Evolutionary conservation across 2,797 vertebrate species (phyloP).

Genomic region (Halcyon smyrnensis): DNA sequence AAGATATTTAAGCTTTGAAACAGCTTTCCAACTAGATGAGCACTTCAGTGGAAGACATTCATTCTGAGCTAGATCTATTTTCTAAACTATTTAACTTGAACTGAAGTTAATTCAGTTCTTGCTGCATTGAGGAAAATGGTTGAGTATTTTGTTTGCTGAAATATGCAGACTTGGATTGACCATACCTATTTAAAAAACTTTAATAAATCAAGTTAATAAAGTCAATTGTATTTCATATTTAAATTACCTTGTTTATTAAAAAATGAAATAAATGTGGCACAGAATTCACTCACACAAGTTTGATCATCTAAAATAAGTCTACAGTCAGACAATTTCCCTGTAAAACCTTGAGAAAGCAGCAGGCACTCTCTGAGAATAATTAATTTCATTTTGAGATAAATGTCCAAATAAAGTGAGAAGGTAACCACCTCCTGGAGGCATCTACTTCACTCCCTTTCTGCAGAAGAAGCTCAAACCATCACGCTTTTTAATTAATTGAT

Average conservation of each 20-base stretch:
- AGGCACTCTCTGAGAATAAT: neutral
- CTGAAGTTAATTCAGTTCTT: neutral
- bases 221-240: neutral
- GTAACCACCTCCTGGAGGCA: neutral
- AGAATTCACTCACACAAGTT: neutral
- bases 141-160: neutral
- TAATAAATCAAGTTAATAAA: neutral
- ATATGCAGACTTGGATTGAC: neutral
- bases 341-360: neutral
- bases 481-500: no score
- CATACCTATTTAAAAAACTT: neutral
- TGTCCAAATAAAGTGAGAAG: neutral
- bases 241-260: neutral
- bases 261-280: neutral
- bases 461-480: neutral
- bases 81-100: neutral
- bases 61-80: neutral
- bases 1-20: neutral
- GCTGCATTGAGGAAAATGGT: neutral
- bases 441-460: neutral
- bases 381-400: neutral
- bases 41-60: neutral
- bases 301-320: neutral
- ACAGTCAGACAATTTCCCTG: neutral
- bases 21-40: neutral